These are phyloP conservation scores for Drosophila melanosoma DNA, from an alignment of 2,888 invertebrate species.

Conservation along the genomic window DNA sequence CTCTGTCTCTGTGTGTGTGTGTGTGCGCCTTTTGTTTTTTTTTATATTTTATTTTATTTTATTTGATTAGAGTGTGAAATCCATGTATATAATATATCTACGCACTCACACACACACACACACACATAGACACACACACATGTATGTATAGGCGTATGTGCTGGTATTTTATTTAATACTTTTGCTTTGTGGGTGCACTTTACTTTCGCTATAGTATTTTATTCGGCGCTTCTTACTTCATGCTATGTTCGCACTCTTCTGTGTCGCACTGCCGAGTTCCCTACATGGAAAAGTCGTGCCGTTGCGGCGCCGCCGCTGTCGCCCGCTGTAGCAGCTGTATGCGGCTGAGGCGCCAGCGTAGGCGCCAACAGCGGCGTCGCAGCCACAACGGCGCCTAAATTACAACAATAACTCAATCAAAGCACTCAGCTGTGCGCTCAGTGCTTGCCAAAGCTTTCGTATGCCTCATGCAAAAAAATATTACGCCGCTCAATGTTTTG, in stretches of 20 bases:
- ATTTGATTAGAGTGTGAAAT: slow-evolving; percentile 25
- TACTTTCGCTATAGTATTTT: slow-evolving; percentile 69
- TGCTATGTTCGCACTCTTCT: slow-evolving; percentile 84
- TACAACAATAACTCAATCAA: slow-evolving; percentile 39
- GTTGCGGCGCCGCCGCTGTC: slow-evolving; percentile 38
- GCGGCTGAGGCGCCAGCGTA: slow-evolving; percentile 49
- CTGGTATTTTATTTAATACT: slow-evolving; percentile 68
- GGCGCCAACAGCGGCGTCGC: slow-evolving; percentile 49
- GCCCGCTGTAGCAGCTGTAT: slow-evolving; percentile 45
- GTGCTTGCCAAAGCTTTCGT: slow-evolving; percentile 38
- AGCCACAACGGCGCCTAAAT: slow-evolving; percentile 52
- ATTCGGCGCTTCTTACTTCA: slow-evolving; percentile 80
- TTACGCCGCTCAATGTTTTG: slow-evolving; percentile 25
- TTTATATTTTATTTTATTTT: slow-evolving; percentile 21
- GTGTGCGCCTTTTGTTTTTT: slow-evolving; percentile 31
- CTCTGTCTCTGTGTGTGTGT: slow-evolving; percentile 1
- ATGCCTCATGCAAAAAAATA: not conserved
- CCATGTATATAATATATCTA: slow-evolving; percentile 29
- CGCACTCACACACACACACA: slow-evolving; percentile 10
- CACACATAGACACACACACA: slow-evolving; percentile 1
- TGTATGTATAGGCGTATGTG: slow-evolving; percentile 27
- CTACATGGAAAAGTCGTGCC: slow-evolving; percentile 82
- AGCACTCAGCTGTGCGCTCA: slow-evolving; percentile 32
- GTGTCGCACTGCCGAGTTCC: slow-evolving; percentile 84
- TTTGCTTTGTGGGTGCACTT: slow-evolving; percentile 66